Percentiles rank a stretch among this genome's conserved stretches.
Evolutionary conservation across 2,797 vertebrate species (phyloP).

Genomic region (Stomatorhinus walkeri): DNA sequence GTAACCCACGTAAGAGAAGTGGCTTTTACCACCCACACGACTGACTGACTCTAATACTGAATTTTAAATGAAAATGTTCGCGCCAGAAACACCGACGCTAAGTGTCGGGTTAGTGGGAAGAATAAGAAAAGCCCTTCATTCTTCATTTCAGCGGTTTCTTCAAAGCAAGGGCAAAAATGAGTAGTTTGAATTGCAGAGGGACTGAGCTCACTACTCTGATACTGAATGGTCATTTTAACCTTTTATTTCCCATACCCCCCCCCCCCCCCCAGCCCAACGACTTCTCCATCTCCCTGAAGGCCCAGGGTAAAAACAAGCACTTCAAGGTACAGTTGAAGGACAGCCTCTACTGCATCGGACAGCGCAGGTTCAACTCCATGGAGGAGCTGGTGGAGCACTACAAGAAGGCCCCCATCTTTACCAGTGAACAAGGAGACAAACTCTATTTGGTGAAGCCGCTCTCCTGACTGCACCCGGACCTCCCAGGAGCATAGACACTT

Average conservation of each 20-base stretch:
- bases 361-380: conserved; percentile 63
- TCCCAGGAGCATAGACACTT: conserved; percentile 44
- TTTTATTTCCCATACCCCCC: background rate
- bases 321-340: conserved; percentile 67
- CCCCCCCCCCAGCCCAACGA: conserved; percentile 57
- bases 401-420: conserved; percentile 68
- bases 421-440: conserved; percentile 65
- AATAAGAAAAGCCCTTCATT: background rate
- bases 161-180: background rate
- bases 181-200: background rate
- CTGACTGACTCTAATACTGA: background rate
- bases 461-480: conserved; percentile 45
- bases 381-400: conserved; percentile 68
- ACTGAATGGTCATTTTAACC: background rate
- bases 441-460: conserved; percentile 62
- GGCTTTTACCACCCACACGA: background rate
- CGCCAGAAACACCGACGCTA: background rate
- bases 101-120: background rate
- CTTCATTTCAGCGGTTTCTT: background rate
- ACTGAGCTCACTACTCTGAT: background rate
- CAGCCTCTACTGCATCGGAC: conserved; percentile 62
- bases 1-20: background rate
- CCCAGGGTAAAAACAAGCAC: conserved; percentile 66
- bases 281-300: conserved; percentile 65
- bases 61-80: background rate